phyloP scores from a whole-genome alignment of 2,797 vertebrate genomes.

The Heliangelus exortis region DNA sequence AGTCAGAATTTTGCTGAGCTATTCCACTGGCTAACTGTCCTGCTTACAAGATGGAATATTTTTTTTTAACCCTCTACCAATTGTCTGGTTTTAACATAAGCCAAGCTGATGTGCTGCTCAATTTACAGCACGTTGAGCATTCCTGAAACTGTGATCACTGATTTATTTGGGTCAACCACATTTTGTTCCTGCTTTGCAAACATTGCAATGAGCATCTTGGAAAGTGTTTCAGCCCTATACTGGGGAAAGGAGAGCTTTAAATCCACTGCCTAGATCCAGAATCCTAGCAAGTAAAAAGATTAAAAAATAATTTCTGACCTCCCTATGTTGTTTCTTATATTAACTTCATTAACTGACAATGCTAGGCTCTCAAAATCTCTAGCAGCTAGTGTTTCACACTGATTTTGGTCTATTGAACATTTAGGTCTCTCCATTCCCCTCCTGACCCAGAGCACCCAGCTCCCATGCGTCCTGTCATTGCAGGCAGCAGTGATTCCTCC shows the following conservation, averaged over 20 bases:
- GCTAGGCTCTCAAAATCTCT: neutral
- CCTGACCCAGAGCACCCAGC: neutral
- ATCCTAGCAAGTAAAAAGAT: neutral
- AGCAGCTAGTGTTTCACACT: neutral
- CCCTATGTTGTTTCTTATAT: neutral
- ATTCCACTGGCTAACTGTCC: neutral
- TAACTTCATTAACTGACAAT: neutral
- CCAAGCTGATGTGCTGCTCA: neutral
- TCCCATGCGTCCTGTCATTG: neutral
- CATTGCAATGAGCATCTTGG: neutral
- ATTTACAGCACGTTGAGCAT: conserved; percentile 15
- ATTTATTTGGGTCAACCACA: conserved; percentile 46
- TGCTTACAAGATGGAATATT: neutral
- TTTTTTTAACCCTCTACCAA: too few relatives aligned
- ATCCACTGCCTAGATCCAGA: neutral
- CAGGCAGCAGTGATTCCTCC: neutral
- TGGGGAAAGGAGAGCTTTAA: neutral
- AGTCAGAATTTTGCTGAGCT: neutral
- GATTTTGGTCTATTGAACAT: neutral
- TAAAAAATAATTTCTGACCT: neutral
- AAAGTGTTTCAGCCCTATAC: neutral
- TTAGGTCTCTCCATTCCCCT: neutral
- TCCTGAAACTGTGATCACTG: conserved; percentile 31
- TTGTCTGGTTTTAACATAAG: neutral
- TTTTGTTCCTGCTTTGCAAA: conserved; percentile 22